phyloP scores from a whole-genome alignment of 1,140 invertebrate genomes.

The Physella acuta region DNA sequence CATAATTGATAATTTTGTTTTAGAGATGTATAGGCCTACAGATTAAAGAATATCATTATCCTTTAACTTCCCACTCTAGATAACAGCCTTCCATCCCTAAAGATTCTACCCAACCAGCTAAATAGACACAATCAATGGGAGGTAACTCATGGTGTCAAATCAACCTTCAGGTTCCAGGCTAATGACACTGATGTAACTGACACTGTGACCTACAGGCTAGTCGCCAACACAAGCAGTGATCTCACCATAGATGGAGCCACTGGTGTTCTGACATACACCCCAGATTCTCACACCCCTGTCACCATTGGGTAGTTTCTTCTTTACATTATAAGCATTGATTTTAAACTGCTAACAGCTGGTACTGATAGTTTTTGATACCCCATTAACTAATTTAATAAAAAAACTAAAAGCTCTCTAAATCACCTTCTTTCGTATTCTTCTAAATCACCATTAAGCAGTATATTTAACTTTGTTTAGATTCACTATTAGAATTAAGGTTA shows the following conservation, averaged over 20 bases:
- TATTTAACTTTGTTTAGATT: too few species aligned
- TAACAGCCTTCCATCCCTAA: background rate
- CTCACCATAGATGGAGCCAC: background rate
- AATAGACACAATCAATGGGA: constrained; percentile 6
- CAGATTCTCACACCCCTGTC: background rate
- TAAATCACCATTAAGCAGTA: background rate
- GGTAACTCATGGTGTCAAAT: background rate
- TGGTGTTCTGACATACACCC: background rate
- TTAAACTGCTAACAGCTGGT: background rate
- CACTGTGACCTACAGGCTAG: background rate
- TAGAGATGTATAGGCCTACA: background rate
- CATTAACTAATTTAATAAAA: background rate
- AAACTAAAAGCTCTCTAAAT: background rate
- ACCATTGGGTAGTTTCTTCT: background rate
- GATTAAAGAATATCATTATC: too few species aligned
- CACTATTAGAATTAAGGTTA: too few species aligned
- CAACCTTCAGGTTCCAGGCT: background rate
- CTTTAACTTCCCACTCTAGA: background rate
- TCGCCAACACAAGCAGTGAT: background rate
- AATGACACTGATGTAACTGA: background rate
- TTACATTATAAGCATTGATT: background rate
- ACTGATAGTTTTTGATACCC: background rate
- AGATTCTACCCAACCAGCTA: background rate
- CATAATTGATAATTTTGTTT: background rate
- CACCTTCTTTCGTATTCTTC: background rate